phyloP scores from a whole-genome alignment of 2,113 vertebrate genomes.

The Brienomyrus brachyistius region DNA sequence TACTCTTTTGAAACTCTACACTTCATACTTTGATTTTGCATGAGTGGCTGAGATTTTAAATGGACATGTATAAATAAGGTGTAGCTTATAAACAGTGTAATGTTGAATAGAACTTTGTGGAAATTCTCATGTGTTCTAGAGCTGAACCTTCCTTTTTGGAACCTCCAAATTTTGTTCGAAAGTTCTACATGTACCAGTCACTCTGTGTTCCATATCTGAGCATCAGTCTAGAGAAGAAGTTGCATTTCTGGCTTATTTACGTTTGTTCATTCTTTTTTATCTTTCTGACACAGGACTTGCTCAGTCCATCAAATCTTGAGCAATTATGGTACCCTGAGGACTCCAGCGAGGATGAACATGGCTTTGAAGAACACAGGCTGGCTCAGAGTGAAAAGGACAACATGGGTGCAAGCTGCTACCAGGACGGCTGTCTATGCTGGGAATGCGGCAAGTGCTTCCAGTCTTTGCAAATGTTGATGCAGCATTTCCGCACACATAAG shows the following conservation, averaged over 20 bases:
- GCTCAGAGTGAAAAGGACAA: not conserved
- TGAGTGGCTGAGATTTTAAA: not conserved
- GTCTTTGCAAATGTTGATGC: constrained; percentile 30
- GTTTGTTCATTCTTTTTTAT: not conserved
- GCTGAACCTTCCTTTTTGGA: not conserved
- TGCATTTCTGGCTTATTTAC: not conserved
- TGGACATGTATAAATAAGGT: not conserved
- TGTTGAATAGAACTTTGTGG: not conserved
- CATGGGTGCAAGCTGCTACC: not conserved
- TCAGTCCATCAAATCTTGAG: not conserved
- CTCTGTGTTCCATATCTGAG: not conserved
- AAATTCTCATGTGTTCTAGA: not conserved
- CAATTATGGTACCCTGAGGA: constrained; percentile 34
- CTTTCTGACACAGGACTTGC: constrained; percentile 30
- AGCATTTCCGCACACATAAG: constrained; percentile 39
- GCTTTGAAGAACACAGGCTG: not conserved
- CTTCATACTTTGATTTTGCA: not conserved
- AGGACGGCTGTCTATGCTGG: constrained; percentile 33
- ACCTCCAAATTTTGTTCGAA: not conserved
- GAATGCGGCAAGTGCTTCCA: constrained; percentile 44
- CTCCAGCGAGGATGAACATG: constrained; percentile 35
- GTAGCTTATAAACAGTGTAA: not conserved
- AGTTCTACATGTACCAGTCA: not conserved
- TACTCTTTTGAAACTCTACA: not conserved
- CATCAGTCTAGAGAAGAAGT: not conserved